A percentile compares a stretch with the other conserved stretches of the same genome.
Evolutionary conservation across 2,797 vertebrate species (phyloP).

Genomic region (Hippopotamyrus pictus): DNA sequence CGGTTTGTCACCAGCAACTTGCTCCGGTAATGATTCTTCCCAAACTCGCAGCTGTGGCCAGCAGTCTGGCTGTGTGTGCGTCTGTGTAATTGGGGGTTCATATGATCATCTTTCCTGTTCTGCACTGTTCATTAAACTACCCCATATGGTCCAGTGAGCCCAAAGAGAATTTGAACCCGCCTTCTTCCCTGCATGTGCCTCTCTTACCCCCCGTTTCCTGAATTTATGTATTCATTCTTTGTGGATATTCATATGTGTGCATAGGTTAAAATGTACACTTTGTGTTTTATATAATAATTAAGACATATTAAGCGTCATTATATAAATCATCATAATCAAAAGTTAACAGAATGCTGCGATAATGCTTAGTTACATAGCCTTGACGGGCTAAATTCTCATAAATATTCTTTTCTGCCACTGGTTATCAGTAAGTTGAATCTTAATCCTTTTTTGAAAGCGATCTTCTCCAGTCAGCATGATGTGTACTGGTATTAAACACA

Average conservation of each 20-base stretch:
- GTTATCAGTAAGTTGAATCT: neutral
- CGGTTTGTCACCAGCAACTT: constrained; percentile 16
- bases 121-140: neutral
- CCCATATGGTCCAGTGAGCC: neutral
- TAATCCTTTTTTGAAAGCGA: neutral
- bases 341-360: neutral
- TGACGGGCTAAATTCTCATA: neutral
- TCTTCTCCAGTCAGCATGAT: neutral
- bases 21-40: neutral
- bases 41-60: neutral
- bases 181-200: neutral
- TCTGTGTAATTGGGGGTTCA: neutral
- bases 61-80: neutral
- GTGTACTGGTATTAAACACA: neutral
- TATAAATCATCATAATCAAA: neutral
- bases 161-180: neutral
- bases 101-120: constrained; percentile 3
- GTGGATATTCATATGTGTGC: neutral
- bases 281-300: neutral
- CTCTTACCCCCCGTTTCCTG: neutral
- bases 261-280: neutral
- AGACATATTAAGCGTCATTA: neutral
- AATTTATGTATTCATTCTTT: neutral
- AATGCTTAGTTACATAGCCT: neutral
- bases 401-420: neutral